A percentile compares a stretch with the other conserved stretches of the same genome.
These are phyloP conservation scores for Elaphurus davidianus DNA, from an alignment of 2,113 vertebrate genomes.

Conservation along the genomic window DNA sequence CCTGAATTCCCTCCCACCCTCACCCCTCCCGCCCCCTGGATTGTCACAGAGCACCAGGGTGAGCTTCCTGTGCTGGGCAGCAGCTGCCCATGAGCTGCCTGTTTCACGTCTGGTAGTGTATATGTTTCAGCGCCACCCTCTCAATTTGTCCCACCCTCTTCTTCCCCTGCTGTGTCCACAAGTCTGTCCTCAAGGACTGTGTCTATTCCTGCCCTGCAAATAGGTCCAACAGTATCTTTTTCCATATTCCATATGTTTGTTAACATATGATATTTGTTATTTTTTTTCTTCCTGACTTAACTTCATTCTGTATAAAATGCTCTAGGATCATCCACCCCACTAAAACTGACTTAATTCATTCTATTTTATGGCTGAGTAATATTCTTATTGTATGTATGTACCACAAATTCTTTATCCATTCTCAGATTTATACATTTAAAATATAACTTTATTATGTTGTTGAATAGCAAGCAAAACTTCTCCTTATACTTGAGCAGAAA, in stretches of 20 bases:
- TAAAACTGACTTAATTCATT: background rate
- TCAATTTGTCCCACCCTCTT: background rate
- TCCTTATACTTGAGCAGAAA: background rate
- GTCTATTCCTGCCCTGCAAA: background rate
- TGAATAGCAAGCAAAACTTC: background rate
- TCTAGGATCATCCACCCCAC: background rate
- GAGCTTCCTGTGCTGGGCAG: background rate
- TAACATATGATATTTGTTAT: background rate
- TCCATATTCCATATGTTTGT: background rate
- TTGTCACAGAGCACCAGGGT: background rate
- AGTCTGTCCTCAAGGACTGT: background rate
- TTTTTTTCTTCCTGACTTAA: background rate
- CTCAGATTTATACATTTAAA: background rate
- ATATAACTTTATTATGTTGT: background rate
- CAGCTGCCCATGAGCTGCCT: background rate
- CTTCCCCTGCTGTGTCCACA: background rate
- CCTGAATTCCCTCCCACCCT: background rate
- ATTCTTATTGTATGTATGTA: background rate
- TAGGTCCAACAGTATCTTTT: background rate
- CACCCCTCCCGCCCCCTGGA: background rate
- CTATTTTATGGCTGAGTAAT: background rate
- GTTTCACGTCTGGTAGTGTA: fast-evolving
- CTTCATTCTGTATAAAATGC: background rate
- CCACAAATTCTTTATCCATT: background rate
- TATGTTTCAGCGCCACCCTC: background rate